Evolutionary conservation across 2,113 vertebrate species (phyloP).

Genomic region (Sylvia atricapilla): DNA sequence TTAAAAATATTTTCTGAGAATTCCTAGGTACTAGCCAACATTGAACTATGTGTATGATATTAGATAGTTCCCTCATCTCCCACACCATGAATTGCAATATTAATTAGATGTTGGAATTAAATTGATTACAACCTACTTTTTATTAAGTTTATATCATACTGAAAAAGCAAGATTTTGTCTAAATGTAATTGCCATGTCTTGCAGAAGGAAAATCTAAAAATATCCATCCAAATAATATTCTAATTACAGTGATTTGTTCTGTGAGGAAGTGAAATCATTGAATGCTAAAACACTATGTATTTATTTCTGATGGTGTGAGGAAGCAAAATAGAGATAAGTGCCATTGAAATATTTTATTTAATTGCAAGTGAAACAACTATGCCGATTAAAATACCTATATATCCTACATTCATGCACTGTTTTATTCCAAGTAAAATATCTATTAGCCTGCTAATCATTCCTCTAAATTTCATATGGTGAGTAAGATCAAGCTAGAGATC

Average conservation of each 20-base stretch:
- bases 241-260: neutral
- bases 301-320: neutral
- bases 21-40: neutral
- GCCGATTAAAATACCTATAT: neutral
- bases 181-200: neutral
- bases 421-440: neutral
- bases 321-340: neutral
- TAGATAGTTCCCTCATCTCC: neutral
- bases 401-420: neutral
- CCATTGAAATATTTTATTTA: neutral
- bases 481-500: neutral
- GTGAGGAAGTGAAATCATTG: neutral
- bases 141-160: neutral
- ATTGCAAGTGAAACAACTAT: neutral
- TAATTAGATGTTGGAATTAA: neutral
- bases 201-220: conserved; percentile 26
- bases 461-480: neutral
- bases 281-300: neutral
- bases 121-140: neutral
- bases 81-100: neutral
- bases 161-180: neutral
- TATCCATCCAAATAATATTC: neutral
- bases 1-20: neutral
- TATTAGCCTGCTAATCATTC: neutral
- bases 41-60: neutral